phyloP scores from a whole-genome alignment of 1,140 invertebrate species.

The Rhizoglyphus robini region DNA sequence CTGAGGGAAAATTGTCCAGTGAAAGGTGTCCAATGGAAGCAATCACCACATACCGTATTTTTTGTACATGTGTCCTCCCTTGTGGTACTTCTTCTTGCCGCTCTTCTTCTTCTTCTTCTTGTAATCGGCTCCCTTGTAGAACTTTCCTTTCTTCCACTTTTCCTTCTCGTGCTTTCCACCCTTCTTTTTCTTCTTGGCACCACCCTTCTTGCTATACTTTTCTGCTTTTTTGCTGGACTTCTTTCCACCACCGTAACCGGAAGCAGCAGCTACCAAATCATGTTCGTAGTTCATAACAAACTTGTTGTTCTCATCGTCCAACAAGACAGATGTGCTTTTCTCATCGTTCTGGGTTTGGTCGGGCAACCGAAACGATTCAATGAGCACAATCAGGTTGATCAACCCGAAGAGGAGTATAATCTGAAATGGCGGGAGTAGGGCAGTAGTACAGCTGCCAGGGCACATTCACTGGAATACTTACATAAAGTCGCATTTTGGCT shows the following conservation, averaged over 20 bases:
- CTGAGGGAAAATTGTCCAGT: background rate
- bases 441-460: background rate
- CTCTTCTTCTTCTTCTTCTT: slow-evolving; percentile 14
- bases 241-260: background rate
- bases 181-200: slow-evolving; percentile 12
- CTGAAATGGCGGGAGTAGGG: background rate
- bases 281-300: background rate
- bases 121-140: background rate
- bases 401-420: background rate
- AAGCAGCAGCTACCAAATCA: slow-evolving; percentile 14
- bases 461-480: background rate
- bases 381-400: slow-evolving; percentile 1
- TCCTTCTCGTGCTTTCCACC: background rate
- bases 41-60: slow-evolving; percentile 1
- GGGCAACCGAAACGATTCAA: slow-evolving; percentile 7
- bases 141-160: slow-evolving; percentile 5
- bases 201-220: background rate
- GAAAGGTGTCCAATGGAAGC: background rate
- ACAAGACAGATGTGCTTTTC: background rate
- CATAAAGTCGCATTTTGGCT: slow-evolving; percentile 7
- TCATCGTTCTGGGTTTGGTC: background rate
- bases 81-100: slow-evolving; percentile 7
- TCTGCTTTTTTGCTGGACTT: background rate
- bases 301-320: background rate
- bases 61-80: background rate